Percentiles rank a stretch among this genome's conserved stretches.
Evolutionary conservation across 2,888 invertebrate genomes (phyloP).

Genomic region (Apamea crenata): DNA sequence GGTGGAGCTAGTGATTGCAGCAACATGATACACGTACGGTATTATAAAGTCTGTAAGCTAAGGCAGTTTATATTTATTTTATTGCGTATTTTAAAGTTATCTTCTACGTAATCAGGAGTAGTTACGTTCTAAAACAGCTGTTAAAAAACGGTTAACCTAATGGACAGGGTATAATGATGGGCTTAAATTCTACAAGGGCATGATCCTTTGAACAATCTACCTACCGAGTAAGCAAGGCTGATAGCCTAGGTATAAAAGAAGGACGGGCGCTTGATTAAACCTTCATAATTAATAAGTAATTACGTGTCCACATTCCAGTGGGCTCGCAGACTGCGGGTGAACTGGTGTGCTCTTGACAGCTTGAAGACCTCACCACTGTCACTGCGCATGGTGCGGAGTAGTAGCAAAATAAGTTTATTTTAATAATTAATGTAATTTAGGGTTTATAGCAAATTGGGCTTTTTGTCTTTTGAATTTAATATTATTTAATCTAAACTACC

Average conservation of each 20-base stretch:
- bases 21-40: too few relatives aligned
- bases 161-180: neutral
- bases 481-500: neutral
- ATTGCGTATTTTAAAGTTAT: too few relatives aligned
- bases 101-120: too few relatives aligned
- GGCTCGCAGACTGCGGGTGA: conserved; percentile 59
- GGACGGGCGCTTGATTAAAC: conserved; percentile 44
- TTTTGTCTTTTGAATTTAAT: neutral
- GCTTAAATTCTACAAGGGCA: neutral
- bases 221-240: neutral
- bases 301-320: conserved; percentile 55
- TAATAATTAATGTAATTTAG: neutral
- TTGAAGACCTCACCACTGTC: conserved; percentile 74
- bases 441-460: neutral
- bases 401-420: conserved; percentile 64
- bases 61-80: too few relatives aligned
- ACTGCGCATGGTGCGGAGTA: conserved; percentile 74
- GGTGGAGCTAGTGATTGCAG: too few relatives aligned
- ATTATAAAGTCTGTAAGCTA: too few relatives aligned
- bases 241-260: conserved; percentile 33
- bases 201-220: neutral
- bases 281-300: conserved; percentile 63
- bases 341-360: conserved; percentile 73
- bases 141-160: too few relatives aligned
- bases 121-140: too few relatives aligned